These are phyloP conservation scores for Salmo trutta DNA, from an alignment of 2,797 vertebrate genomes.

Conservation along the genomic window DNA sequence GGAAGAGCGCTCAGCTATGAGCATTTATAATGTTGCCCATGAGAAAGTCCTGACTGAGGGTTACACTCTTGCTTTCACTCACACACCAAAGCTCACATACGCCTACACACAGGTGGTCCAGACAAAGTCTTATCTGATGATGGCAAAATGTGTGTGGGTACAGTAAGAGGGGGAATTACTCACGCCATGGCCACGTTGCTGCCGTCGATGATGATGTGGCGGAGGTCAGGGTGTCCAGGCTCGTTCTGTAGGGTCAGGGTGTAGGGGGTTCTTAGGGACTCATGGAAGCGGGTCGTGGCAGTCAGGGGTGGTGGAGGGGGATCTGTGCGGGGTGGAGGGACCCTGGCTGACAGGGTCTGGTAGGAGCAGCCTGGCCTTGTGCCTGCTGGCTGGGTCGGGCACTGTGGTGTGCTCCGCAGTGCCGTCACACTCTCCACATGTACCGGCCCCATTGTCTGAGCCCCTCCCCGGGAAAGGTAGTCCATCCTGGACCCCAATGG, in stretches of 20 bases:
- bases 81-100: constrained; percentile 23
- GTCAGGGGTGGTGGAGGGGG: constrained; percentile 74
- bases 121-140: constrained; percentile 24
- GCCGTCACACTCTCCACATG: constrained; percentile 78
- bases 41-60: constrained; percentile 17
- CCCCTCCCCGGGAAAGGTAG: constrained; percentile 80
- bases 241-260: constrained; percentile 88
- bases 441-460: constrained; percentile 64
- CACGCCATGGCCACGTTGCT: constrained; percentile 97
- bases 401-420: constrained; percentile 75
- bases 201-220: constrained; percentile 94
- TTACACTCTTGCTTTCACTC: constrained; percentile 13
- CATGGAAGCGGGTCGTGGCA: constrained; percentile 88
- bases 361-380: constrained; percentile 66
- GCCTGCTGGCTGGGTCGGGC: constrained; percentile 67
- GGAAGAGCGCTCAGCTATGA: constrained; percentile 43
- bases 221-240: constrained; percentile 80
- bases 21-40: neutral
- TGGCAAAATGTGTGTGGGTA: constrained; percentile 25
- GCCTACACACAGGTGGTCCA: constrained; percentile 26
- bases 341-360: constrained; percentile 65
- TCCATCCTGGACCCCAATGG: constrained; percentile 71
- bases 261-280: constrained; percentile 88
- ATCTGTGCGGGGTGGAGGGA: constrained; percentile 44
- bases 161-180: constrained; percentile 66